These are phyloP conservation scores for Hipposideros larvatus DNA, from an alignment of 2,797 vertebrate genomes.

Conservation along the genomic window DNA sequence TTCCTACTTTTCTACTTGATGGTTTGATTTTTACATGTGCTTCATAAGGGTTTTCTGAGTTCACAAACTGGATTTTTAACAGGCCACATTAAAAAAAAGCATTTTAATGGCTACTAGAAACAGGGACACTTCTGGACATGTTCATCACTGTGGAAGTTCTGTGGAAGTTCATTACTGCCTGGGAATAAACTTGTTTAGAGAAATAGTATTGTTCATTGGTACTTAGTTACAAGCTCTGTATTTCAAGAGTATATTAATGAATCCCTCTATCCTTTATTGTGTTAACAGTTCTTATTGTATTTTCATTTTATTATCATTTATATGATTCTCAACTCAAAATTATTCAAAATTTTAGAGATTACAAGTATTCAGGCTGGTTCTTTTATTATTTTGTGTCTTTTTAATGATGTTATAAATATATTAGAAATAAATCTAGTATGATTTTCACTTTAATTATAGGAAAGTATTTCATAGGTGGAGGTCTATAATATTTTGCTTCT, in stretches of 20 bases:
- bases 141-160: neutral
- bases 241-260: neutral
- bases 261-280: neutral
- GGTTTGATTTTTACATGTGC: neutral
- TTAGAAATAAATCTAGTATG: neutral
- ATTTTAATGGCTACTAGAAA: neutral
- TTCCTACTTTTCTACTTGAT: neutral
- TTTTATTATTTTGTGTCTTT: neutral
- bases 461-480: neutral
- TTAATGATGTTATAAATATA: neutral
- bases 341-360: constrained; percentile 18
- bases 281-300: neutral
- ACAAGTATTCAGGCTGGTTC: neutral
- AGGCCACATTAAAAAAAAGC: neutral
- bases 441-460: constrained; percentile 30
- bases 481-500: constrained; percentile 23
- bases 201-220: neutral
- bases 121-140: neutral
- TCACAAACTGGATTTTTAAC: neutral
- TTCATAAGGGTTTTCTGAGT: neutral
- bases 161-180: neutral
- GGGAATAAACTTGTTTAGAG: neutral
- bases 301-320: constrained; percentile 18
- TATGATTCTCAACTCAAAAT: neutral
- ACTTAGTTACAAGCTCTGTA: neutral